Percentiles rank a stretch among this genome's conserved stretches.
phyloP scores from a whole-genome alignment of 2,888 invertebrate species.

The Standfussiana lucernea region DNA sequence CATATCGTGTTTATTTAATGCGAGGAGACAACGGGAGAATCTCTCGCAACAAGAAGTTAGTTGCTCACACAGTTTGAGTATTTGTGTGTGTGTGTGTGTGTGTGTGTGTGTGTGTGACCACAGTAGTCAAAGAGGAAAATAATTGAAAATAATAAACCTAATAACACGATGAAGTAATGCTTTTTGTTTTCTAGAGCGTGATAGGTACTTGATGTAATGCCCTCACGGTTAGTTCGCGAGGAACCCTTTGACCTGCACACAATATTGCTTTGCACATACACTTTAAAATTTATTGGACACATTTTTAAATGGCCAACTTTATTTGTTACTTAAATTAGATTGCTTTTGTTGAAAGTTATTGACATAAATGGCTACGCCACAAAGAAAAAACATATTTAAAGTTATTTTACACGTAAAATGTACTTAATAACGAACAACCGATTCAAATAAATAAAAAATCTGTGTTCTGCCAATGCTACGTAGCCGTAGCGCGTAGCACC shows the following conservation, averaged over 20 bases:
- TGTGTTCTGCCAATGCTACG: background rate
- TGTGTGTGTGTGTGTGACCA: background rate
- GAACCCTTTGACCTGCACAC: background rate
- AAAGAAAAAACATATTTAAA: background rate
- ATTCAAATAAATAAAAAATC: background rate
- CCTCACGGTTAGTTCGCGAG: background rate
- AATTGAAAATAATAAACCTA: constrained; percentile 34
- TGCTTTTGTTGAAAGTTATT: background rate
- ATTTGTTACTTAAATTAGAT: background rate
- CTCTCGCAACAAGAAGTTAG: background rate
- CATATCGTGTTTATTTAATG: background rate
- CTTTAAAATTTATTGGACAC: background rate
- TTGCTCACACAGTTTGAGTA: background rate
- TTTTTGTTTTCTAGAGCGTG: constrained; percentile 3
- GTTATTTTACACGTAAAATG: background rate
- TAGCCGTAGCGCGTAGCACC: constrained; percentile 8
- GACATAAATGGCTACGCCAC: background rate
- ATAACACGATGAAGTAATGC: constrained; percentile 3
- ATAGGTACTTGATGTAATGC: background rate
- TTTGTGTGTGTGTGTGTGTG: background rate
- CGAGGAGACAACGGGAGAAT: background rate
- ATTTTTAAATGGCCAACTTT: background rate
- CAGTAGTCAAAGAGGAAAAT: background rate
- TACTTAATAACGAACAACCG: background rate
- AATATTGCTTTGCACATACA: background rate